Base-by-base conservation (phyloP, 2,888 invertebrate genomes). In the Ichneumoninae sp. region DNA sequence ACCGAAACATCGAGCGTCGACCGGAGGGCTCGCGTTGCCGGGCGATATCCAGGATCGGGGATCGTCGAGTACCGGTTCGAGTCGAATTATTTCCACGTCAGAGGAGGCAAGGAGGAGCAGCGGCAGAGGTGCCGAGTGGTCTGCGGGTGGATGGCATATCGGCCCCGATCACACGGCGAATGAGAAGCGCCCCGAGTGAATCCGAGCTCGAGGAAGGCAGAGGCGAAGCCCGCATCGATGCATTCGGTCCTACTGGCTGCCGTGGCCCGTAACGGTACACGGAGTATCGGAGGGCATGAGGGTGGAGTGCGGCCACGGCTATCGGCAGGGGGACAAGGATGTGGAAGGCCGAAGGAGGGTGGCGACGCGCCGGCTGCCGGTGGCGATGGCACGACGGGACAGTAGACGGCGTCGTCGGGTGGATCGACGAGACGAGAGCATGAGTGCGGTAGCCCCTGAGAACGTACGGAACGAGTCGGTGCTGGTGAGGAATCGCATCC, bases 221-320 rank as follows among this genome's bases (percentile, higher is more conserved):
- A 76, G 62, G 87, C 88, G 89, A 87, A 90, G 86, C 90, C 91
- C 91, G 90, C 89, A 91, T 91, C 89, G 88, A 86, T 75, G 90
- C 87, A 88, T 88, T 87, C 83, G 87, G 72, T 74, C 82, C 83
- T 86, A 88, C 71, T 47, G 54, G 82, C 65, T 70, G 69, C 79
- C 60, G 74, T 70, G 80, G 78, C 68, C 60, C 77, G 54, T 74
- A 76, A 66, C 78, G 65, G 52, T 74, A 68, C 66, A 78, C 60
- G 62, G 47, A 26, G 70, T 66, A 82, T 84, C 69, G 65, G 71
- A 10, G 44, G 40, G 44, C 40, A 79, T 22, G 75, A 22, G 65
- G 66, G 65, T 50, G 33, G 44, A 50, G 54, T 44, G 10, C 26
- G 57, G 10, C 74, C 47, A 57, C 30, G 54, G 44, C 50, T 74